Evolutionary conservation across 2,113 vertebrate genomes (phyloP), one percentile per base, ranked within the genome.

Genomic region (Hemicordylus capensis): DNA sequence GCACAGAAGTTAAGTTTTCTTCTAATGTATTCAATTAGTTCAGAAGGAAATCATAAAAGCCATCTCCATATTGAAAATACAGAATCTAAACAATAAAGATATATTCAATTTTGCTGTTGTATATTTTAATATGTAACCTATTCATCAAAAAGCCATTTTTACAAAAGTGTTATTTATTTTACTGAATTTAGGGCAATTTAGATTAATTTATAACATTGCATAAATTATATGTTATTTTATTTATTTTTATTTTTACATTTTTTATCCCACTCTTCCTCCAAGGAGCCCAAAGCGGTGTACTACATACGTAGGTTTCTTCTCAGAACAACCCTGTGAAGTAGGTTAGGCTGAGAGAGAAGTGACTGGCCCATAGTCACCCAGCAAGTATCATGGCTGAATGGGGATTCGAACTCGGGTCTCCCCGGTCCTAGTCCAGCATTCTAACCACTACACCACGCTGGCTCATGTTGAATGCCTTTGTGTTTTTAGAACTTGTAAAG

Each of bases 141-240:
- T 82, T 76, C 2, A 6, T 37, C 26, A 82, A 15, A 0, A 0
- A 73, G 2, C n/a, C 0, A 69, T 48, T 81, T 89, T 54, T 15
- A 3, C 59, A 39, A 4, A 63, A 63, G 9, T 63, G 46, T 76
- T 81, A 28, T 6, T 48, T 58, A 66, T n/a, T 17, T 7, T 1
- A 28, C 77, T 1, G 84, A 80, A 79, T 81, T 83, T 76, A n/a
- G 51, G 81, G 17, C 39, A 84, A 61, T 48, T 51, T 42, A 63
- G 51, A 51, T 51, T 84, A 34, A 51, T 54, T 37, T 4, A 78
- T 72, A 56, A 79, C n/a, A 37, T 4, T 64, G 3, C 14, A 72
- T 63, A 61, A 78, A 69, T 39, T 69, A 39, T 42, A 69, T 22
- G n/a, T n/a, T n/a, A n/a, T n/a, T n/a, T n/a, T n/a, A n/a, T n/a